A percentile compares a stretch with the other conserved stretches of the same genome.
These are phyloP conservation scores for Nomada fabriciana DNA, from an alignment of 2,888 invertebrate genomes.

Conservation along the genomic window DNA sequence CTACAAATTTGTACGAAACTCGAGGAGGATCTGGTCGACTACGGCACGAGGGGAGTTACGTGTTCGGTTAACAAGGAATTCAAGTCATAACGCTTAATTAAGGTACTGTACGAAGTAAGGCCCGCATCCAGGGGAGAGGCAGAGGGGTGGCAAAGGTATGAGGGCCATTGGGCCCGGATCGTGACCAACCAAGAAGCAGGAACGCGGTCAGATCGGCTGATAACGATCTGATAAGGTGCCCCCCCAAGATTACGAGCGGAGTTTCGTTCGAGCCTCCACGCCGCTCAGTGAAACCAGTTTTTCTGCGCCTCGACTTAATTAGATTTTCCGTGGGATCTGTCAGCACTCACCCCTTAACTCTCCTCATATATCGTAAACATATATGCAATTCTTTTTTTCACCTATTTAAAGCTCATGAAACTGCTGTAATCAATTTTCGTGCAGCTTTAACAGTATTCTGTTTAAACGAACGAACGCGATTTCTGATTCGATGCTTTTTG, in stretches of 20 bases:
- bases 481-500: too few relatives aligned
- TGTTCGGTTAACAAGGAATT: slow-evolving; percentile 82
- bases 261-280: slow-evolving; percentile 48
- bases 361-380: not conserved
- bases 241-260: slow-evolving; percentile 80
- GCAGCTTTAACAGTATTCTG: not conserved
- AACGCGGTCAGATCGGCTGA: slow-evolving; percentile 83
- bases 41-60: slow-evolving; percentile 43
- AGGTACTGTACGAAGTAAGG: slow-evolving; percentile 75
- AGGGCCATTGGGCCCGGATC: slow-evolving; percentile 76
- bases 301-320: slow-evolving; percentile 50
- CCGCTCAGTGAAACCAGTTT: slow-evolving; percentile 45
- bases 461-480: not conserved
- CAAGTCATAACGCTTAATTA: slow-evolving; percentile 84
- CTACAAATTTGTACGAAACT: slow-evolving; percentile 58
- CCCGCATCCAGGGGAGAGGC: slow-evolving; percentile 58
- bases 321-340: slow-evolving; percentile 59
- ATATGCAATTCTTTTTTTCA: too few relatives aligned
- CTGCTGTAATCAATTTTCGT: not conserved
- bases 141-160: slow-evolving; percentile 66
- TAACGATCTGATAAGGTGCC: slow-evolving; percentile 83
- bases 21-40: slow-evolving; percentile 39
- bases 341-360: slow-evolving; percentile 15
- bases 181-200: slow-evolving; percentile 82
- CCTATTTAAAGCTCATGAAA: not conserved